A percentile compares a stretch with the other conserved stretches of the same genome.
Evolutionary conservation across 2,888 invertebrate species (phyloP).

Genomic region (Drosophila hawaiiensis): DNA sequence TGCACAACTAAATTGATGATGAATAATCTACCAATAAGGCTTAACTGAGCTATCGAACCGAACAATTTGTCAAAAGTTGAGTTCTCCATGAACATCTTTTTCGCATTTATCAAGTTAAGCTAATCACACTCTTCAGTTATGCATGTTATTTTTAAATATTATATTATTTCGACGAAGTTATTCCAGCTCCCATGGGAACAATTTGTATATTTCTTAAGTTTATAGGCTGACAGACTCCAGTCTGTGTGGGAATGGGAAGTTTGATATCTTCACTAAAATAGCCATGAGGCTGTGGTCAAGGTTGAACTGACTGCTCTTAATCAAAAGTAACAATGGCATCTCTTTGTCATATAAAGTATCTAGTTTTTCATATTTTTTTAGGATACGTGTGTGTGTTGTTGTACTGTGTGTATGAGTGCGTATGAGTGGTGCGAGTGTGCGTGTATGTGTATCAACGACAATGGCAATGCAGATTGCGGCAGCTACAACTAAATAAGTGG

Average conservation of each 20-base stretch:
- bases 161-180: not conserved
- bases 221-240: not conserved
- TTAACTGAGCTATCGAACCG: not conserved
- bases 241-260: not conserved
- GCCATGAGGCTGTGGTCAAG: not conserved
- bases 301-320: not conserved
- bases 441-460: constrained; percentile 33
- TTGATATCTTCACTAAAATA: not conserved
- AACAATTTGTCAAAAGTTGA: not conserved
- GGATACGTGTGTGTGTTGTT: not conserved
- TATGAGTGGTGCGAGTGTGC: not conserved
- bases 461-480: constrained; percentile 32
- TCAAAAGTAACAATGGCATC: not conserved
- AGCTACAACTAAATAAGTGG: constrained; percentile 35
- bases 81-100: not conserved
- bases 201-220: not conserved
- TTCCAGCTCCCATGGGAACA: not conserved
- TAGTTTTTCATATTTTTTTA: constrained; percentile 4
- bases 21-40: not conserved
- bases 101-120: not conserved
- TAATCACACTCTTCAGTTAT: not conserved
- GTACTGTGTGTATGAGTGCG: not conserved
- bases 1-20: not conserved
- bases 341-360: not conserved
- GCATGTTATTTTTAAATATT: not conserved